Evolutionary conservation across 2,797 vertebrate genomes (phyloP).

Genomic region (Vespertilio murinus): DNA sequence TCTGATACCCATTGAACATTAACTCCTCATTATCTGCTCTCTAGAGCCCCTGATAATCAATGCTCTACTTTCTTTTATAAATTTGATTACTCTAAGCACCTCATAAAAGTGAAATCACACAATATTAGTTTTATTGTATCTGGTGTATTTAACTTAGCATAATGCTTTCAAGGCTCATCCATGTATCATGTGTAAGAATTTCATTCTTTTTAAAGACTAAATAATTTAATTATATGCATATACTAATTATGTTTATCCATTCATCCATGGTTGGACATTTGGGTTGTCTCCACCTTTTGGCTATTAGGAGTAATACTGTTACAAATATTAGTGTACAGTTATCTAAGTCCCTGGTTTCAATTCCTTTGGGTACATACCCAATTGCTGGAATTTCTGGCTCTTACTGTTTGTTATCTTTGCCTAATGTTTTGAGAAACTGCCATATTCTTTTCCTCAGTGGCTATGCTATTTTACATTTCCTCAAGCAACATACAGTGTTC

Average conservation of each 20-base stretch:
- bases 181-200: background rate
- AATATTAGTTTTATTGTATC: background rate
- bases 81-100: background rate
- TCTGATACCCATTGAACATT: background rate
- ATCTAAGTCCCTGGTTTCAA: background rate
- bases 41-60: background rate
- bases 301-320: background rate
- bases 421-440: background rate
- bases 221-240: background rate
- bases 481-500: background rate
- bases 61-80: background rate
- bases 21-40: background rate
- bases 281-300: background rate
- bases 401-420: background rate
- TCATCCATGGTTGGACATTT: background rate
- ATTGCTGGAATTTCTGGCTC: background rate
- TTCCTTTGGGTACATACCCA: background rate
- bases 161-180: background rate
- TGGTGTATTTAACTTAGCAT: background rate
- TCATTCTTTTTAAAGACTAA: background rate
- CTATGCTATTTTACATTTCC: background rate
- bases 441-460: background rate
- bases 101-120: background rate
- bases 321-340: too few relatives aligned
- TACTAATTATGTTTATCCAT: background rate